Conservation (phyloP, 2,888 invertebrate species). For the Temnothorax rugatulus region DNA sequence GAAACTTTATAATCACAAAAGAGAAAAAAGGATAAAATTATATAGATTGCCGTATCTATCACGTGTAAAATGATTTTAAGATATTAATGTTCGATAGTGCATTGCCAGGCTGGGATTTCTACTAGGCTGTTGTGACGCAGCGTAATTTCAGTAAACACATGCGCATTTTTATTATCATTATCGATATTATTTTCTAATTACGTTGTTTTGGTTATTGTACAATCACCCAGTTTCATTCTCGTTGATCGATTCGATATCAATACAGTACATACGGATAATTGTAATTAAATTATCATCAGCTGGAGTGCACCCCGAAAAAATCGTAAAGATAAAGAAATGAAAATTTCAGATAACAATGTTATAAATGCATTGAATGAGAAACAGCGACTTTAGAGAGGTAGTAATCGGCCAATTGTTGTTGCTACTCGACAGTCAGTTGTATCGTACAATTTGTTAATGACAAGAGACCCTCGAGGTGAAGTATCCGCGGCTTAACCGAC, state of each 20-base stretch:
- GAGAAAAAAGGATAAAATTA: conserved; percentile 54
- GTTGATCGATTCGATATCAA: background rate
- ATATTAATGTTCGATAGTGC: conserved; percentile 63
- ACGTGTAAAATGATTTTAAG: conserved; percentile 63
- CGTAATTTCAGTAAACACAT: conserved; percentile 54
- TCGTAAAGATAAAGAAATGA: background rate
- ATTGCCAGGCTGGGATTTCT: conserved; percentile 54
- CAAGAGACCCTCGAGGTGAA: conserved; percentile 80
- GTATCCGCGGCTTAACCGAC: conserved; percentile 78
- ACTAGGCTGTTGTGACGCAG: conserved; percentile 42
- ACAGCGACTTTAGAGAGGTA: conserved; percentile 40
- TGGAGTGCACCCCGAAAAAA: background rate
- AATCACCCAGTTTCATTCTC: background rate
- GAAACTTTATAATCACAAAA: background rate
- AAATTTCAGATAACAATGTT: background rate
- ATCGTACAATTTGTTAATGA: conserved; percentile 78
- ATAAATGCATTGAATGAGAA: background rate
- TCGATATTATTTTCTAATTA: conserved; percentile 33
- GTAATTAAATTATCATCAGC: background rate
- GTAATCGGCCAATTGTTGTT: conserved; percentile 70
- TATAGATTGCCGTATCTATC: conserved; percentile 69
- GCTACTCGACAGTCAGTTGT: conserved; percentile 68
- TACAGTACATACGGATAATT: background rate
- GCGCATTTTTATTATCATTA: conserved; percentile 22
- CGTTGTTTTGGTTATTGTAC: background rate